A percentile compares a stretch with the other conserved stretches of the same genome.
These are phyloP conservation scores for Cataglyphis albicans DNA, from an alignment of 2,888 invertebrate species.

Conservation along the genomic window DNA sequence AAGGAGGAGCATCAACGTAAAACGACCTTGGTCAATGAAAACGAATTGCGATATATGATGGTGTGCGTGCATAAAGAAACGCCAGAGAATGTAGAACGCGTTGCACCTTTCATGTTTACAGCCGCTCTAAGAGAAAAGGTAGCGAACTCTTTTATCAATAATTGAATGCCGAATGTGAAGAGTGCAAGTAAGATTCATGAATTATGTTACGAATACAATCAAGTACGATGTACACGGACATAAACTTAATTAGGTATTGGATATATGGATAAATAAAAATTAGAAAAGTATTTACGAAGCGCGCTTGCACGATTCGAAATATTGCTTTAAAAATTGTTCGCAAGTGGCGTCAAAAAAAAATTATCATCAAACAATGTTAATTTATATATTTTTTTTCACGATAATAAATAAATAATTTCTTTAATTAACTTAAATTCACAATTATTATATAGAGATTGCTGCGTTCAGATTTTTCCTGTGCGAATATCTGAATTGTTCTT, in stretches of 20 bases:
- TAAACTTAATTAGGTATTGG: neutral
- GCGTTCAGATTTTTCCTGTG: neutral
- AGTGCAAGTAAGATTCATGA: constrained; percentile 31
- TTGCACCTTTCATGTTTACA: constrained; percentile 59
- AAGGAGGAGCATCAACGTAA: constrained; percentile 52
- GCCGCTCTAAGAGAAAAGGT: constrained; percentile 41
- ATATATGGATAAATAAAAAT: neutral
- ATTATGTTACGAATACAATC: neutral
- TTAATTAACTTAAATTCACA: neutral
- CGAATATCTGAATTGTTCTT: neutral
- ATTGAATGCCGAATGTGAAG: constrained; percentile 1
- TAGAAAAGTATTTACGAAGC: neutral
- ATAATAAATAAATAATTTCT: neutral
- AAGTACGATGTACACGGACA: neutral
- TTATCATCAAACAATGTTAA: neutral
- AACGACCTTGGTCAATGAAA: constrained; percentile 66
- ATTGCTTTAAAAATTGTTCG: neutral
- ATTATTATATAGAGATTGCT: neutral
- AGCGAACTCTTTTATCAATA: constrained; percentile 33
- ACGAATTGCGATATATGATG: constrained; percentile 54
- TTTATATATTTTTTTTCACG: neutral
- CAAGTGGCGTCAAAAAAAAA: neutral
- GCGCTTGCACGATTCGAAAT: neutral
- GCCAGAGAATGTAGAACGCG: constrained; percentile 61
- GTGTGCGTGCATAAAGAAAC: constrained; percentile 36